A percentile compares a stretch with the other conserved stretches of the same genome.
Conservation (phyloP, 2,797 vertebrate genomes). For the Pseudocheirus occidentalis region DNA sequence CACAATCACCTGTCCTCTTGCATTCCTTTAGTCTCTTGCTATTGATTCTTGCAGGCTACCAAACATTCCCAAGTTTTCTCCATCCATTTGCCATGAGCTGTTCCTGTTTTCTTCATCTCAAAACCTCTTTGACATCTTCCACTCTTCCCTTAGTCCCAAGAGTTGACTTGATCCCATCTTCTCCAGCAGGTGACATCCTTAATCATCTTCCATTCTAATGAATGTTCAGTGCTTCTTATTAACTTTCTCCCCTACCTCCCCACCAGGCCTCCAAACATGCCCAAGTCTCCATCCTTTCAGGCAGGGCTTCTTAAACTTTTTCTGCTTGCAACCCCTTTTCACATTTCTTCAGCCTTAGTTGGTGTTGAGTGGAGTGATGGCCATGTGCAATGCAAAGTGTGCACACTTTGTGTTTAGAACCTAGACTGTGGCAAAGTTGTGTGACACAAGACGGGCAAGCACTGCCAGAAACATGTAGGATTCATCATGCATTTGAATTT, state of each 20-base stretch:
- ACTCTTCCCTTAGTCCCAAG: neutral
- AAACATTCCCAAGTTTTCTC: neutral
- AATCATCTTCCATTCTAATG: neutral
- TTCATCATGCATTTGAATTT: no score
- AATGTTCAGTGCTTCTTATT: neutral
- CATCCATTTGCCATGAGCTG: neutral
- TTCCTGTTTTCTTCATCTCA: neutral
- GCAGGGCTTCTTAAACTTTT: no score
- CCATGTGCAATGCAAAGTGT: no score
- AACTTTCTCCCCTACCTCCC: neutral
- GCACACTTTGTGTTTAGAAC: no score
- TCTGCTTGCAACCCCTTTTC: no score
- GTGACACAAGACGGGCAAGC: no score
- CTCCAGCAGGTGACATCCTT: neutral
- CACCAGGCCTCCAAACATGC: neutral
- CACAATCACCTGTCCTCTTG: neutral
- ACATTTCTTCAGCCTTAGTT: no score
- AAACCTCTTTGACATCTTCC: neutral
- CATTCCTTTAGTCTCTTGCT: neutral
- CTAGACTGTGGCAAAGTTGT: no score
- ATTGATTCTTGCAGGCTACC: neutral
- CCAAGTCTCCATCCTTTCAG: neutral
- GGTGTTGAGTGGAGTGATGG: no score
- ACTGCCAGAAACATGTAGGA: no score
- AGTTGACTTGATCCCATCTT: neutral